Percentiles rank a stretch among this genome's conserved stretches.
These are phyloP conservation scores for Teleogryllus oceanicus DNA, from an alignment of 2,888 invertebrate species.

Conservation along the genomic window DNA sequence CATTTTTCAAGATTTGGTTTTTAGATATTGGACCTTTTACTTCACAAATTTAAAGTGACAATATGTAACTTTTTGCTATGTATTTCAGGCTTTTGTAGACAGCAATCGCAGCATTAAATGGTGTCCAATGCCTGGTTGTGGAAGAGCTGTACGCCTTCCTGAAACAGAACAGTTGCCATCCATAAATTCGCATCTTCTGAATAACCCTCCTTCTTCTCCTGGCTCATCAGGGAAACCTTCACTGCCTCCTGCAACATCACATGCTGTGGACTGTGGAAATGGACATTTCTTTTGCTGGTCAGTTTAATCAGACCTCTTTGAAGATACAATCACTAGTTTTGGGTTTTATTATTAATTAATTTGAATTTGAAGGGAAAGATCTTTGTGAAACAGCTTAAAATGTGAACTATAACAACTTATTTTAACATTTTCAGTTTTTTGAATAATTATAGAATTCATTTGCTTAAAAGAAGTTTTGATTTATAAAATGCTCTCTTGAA, in stretches of 20 bases:
- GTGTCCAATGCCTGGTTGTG: constrained; percentile 66
- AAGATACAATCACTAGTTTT: too few relatives aligned
- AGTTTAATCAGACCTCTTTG: constrained; percentile 29
- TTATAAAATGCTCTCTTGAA: too few relatives aligned
- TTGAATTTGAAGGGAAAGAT: too few relatives aligned
- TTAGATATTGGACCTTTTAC: too few relatives aligned
- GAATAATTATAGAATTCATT: too few relatives aligned
- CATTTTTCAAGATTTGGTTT: too few relatives aligned
- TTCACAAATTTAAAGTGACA: too few relatives aligned
- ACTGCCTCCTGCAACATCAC: constrained; percentile 49
- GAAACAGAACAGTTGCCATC: constrained; percentile 51
- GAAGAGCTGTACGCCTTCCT: constrained; percentile 61
- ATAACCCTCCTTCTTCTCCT: constrained; percentile 30
- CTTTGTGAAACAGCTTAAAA: too few relatives aligned
- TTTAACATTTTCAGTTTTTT: too few relatives aligned
- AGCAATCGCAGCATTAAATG: constrained; percentile 67
- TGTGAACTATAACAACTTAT: too few relatives aligned
- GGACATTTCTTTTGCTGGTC: constrained; percentile 69
- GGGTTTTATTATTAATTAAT: too few relatives aligned
- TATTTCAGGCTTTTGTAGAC: constrained; percentile 62
- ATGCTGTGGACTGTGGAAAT: constrained; percentile 67
- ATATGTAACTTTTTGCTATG: background rate
- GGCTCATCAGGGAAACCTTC: constrained; percentile 40
- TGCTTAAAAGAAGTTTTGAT: too few relatives aligned
- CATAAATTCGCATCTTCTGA: constrained; percentile 25